Evolutionary conservation across 2,888 invertebrate species (phyloP).

Genomic region (Stenichneumon culpator): DNA sequence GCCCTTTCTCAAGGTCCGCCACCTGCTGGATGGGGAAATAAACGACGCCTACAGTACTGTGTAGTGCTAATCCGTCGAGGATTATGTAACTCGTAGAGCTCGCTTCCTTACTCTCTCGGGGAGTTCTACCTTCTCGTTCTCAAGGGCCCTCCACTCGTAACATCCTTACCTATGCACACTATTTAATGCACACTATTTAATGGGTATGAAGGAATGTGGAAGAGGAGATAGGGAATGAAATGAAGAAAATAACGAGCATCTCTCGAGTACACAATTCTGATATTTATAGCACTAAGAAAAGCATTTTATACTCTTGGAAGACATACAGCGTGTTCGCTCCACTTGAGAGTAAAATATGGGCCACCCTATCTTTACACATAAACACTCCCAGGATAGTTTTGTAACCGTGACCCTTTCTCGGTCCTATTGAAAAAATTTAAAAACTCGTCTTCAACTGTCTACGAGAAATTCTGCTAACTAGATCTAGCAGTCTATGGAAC

Average conservation of each 20-base stretch:
- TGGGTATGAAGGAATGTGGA: slow-evolving; percentile 11
- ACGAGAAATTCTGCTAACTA: neutral
- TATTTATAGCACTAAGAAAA: neutral
- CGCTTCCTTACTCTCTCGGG: neutral
- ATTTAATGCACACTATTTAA: slow-evolving; percentile 12
- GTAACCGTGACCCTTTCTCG: neutral
- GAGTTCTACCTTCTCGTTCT: slow-evolving; percentile 1
- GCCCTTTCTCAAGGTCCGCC: no score
- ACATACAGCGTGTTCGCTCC: no score
- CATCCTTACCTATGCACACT: neutral
- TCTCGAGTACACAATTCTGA: neutral
- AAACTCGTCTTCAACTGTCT: neutral
- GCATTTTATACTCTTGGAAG: neutral
- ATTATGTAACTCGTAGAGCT: slow-evolving; percentile 38
- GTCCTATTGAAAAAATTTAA: no score
- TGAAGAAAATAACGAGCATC: neutral
- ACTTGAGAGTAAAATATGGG: neutral
- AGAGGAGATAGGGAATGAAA: neutral
- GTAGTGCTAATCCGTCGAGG: slow-evolving; percentile 32
- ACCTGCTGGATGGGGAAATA: no score
- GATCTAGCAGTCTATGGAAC: no score
- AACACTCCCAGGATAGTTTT: neutral
- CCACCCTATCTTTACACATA: neutral
- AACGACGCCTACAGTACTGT: slow-evolving; percentile 11
- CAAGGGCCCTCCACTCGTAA: neutral